These are phyloP conservation scores for Apodemia duryi DNA, from an alignment of 2,888 invertebrate species.

Conservation along the genomic window DNA sequence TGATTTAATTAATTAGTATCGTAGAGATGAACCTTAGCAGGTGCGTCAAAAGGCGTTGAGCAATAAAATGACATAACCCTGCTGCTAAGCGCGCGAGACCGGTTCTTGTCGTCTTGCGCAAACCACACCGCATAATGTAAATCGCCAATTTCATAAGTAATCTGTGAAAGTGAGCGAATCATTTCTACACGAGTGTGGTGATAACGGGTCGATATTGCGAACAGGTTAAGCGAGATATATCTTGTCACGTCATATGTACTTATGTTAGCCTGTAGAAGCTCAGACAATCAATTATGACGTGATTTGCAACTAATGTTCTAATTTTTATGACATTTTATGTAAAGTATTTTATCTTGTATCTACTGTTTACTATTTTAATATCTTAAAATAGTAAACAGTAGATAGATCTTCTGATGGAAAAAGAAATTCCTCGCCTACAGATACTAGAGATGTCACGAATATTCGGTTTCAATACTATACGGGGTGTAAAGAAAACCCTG, in stretches of 20 bases:
- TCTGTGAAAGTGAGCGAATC: constrained; percentile 65
- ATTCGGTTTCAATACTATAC: too few species aligned
- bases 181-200: constrained; percentile 43
- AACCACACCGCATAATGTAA: constrained; percentile 49
- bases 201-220: constrained; percentile 34
- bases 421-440: too few species aligned
- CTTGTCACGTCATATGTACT: constrained; percentile 16
- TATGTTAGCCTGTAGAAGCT: too few species aligned
- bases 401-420: too few species aligned
- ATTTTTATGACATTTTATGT: too few species aligned
- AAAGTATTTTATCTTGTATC: too few species aligned
- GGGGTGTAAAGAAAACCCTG: too few species aligned
- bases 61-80: constrained; percentile 36
- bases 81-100: constrained; percentile 16
- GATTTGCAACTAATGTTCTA: too few species aligned
- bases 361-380: too few species aligned
- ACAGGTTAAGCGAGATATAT: constrained; percentile 42
- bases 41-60: constrained; percentile 31
- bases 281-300: too few species aligned
- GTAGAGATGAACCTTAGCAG: constrained; percentile 31
- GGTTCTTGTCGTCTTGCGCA: constrained; percentile 39
- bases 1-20: constrained; percentile 5
- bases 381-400: too few species aligned
- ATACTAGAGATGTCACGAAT: too few species aligned
- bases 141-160: constrained; percentile 70